phyloP scores from a whole-genome alignment of 2,888 invertebrate genomes.

The Acrobasis repandana region DNA sequence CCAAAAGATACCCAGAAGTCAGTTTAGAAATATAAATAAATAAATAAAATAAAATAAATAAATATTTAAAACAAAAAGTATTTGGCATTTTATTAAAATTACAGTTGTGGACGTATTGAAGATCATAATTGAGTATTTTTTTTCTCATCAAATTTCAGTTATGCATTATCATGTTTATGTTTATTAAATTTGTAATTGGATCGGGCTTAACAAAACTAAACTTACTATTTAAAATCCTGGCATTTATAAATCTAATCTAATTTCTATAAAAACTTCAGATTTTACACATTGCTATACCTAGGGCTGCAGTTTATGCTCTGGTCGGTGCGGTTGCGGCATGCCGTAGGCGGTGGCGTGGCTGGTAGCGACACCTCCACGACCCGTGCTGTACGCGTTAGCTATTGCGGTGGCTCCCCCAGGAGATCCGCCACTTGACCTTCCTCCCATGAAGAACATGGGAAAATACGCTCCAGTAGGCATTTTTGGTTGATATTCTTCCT shows the following conservation, averaged over 20 bases:
- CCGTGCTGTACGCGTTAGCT: slow-evolving; percentile 88
- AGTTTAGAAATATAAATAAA: neutral
- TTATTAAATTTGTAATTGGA: neutral
- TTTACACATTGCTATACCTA: slow-evolving; percentile 4
- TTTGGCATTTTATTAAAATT: slow-evolving; percentile 1
- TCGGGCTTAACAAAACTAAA: slow-evolving; percentile 1
- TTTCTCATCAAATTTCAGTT: neutral
- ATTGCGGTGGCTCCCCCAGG: slow-evolving; percentile 86
- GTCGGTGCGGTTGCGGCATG: slow-evolving; percentile 75
- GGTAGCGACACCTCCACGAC: slow-evolving; percentile 87
- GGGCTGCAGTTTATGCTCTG: slow-evolving; percentile 52
- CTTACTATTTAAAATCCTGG: neutral
- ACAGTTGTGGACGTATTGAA: neutral
- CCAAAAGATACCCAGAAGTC: neutral
- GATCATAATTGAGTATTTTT: neutral
- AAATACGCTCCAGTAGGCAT: slow-evolving; percentile 84
- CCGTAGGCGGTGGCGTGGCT: slow-evolving; percentile 89
- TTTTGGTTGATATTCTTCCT: slow-evolving; percentile 71
- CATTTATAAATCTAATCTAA: neutral
- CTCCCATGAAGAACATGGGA: slow-evolving; percentile 85
- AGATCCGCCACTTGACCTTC: slow-evolving; percentile 66
- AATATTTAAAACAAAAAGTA: neutral
- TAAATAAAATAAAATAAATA: neutral
- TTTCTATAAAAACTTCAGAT: too few relatives aligned
- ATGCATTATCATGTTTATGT: neutral